phyloP scores from a whole-genome alignment of 2,888 invertebrate species.

The Andrena hattorfiana region DNA sequence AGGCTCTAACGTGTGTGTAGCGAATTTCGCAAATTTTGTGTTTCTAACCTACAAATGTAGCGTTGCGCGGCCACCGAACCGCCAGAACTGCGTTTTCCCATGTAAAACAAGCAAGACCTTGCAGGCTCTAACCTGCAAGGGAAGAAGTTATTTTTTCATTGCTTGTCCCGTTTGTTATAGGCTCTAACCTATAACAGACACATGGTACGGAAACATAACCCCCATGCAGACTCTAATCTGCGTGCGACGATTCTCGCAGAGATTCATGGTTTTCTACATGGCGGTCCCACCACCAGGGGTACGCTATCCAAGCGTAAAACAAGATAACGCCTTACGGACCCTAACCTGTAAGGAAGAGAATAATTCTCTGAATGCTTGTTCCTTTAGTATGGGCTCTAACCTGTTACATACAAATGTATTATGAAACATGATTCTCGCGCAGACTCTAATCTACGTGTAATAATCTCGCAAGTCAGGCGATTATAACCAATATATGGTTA shows the following conservation, averaged over 20 bases:
- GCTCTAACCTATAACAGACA: neutral
- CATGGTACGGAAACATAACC: neutral
- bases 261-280: no score
- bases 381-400: neutral
- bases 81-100: neutral
- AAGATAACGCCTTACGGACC: neutral
- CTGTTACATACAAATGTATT: neutral
- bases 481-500: no score
- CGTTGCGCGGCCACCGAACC: neutral
- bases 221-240: neutral
- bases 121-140: neutral
- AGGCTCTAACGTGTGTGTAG: neutral
- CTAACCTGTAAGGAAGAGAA: conserved; percentile 1
- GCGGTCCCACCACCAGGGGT: neutral
- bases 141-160: neutral
- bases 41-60: neutral
- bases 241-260: neutral
- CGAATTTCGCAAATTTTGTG: neutral
- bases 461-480: neutral
- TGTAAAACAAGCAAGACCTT: neutral
- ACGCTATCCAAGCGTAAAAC: neutral
- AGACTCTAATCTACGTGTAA: neutral
- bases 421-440: neutral
- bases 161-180: neutral
- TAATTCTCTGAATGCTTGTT: neutral